Conservation (phyloP, 2,113 vertebrate genomes). For the Cavia aperea region DNA sequence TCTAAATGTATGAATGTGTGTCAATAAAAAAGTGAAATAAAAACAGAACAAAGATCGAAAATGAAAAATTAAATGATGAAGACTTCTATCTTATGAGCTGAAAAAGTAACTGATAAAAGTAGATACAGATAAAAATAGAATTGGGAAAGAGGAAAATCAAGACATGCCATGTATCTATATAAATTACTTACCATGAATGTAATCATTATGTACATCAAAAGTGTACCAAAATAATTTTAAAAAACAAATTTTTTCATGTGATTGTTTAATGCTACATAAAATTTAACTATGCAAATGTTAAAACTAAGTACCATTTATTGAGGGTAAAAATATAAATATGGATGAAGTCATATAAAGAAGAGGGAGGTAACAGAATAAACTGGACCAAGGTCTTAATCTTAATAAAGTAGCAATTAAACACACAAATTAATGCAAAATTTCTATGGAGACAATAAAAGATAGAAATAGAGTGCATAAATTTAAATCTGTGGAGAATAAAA, state of each 20-base stretch:
- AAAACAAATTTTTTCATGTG: not conserved
- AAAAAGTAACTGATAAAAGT: not conserved
- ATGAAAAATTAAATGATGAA: not conserved
- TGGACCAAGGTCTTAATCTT: not conserved
- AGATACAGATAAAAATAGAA: not conserved
- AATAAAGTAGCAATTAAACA: not conserved
- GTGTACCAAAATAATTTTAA: not conserved
- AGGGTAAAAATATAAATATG: not conserved
- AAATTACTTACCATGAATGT: not conserved
- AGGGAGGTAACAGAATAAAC: not conserved
- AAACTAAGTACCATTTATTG: not conserved
- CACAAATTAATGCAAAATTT: not conserved
- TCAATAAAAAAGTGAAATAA: not conserved
- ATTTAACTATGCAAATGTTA: not conserved
- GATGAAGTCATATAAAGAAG: not conserved
- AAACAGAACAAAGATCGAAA: not conserved
- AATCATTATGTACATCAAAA: not conserved
- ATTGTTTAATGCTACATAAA: not conserved
- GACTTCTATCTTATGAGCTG: not conserved
- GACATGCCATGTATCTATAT: not conserved
- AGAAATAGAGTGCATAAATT: not conserved
- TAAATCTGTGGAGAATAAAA: not conserved
- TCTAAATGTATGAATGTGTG: not conserved
- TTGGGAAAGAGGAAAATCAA: not conserved
- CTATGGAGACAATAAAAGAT: not conserved